phyloP scores from a whole-genome alignment of 64 coral and sea anemone species.

The Montipora efflorescens region DNA sequence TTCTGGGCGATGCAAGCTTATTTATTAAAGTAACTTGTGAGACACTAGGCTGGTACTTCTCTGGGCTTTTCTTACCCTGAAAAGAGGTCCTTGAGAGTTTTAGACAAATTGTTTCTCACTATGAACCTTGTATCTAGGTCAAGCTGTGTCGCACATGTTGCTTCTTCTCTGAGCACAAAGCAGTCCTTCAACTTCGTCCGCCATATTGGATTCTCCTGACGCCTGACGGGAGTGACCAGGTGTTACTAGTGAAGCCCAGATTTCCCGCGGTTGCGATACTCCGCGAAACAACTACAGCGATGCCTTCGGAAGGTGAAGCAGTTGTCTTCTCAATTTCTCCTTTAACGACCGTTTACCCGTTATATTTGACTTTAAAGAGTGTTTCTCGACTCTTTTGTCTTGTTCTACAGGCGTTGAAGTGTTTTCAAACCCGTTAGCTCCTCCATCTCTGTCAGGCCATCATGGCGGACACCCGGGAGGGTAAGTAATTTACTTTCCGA shows the following conservation, averaged over 20 bases:
- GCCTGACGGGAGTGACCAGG: constrained; percentile 12
- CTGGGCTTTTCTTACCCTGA: too few species aligned
- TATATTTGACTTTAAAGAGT: neutral
- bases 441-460: constrained; percentile 76
- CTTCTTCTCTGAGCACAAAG: too few species aligned
- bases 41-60: too few species aligned
- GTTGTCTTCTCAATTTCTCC: neutral
- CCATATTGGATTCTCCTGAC: neutral
- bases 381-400: neutral
- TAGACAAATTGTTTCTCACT: too few species aligned
- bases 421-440: constrained; percentile 92
- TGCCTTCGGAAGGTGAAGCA: constrained; percentile 42
- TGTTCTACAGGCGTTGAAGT: constrained; percentile 66
- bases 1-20: too few species aligned
- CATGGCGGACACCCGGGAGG: constrained; percentile 26
- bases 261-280: too few species aligned
- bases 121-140: too few species aligned
- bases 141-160: too few species aligned
- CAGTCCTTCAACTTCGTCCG: neutral
- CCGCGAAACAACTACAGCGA: neutral
- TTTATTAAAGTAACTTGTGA: too few species aligned
- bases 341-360: neutral
- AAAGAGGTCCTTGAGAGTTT: too few species aligned
- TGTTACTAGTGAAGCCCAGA: neutral
- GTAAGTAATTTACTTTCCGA: neutral